A percentile compares a stretch with the other conserved stretches of the same genome.
Evolutionary conservation across 2,797 vertebrate genomes (phyloP).

Genomic region (Phrynocephalus vlangalii): DNA sequence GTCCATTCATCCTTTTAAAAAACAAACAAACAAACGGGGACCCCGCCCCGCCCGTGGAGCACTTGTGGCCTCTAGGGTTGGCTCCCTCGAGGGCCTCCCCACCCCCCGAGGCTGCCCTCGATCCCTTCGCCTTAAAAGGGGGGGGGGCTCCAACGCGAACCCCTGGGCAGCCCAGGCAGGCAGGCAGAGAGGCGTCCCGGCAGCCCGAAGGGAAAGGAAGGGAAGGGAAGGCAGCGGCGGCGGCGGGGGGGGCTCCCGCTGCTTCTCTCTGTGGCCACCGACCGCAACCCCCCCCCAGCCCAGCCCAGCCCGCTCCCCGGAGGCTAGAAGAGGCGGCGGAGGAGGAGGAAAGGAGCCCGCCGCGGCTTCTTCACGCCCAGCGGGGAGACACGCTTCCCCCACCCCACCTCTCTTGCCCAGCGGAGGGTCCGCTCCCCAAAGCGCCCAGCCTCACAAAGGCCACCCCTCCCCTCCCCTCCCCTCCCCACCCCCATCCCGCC

Average conservation of each 20-base stretch:
- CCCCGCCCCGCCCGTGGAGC: not conserved
- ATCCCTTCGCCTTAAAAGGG: too few species aligned
- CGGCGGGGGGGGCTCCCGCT: not conserved
- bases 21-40: not conserved
- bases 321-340: too few species aligned
- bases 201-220: not conserved
- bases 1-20: not conserved
- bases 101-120: too few species aligned
- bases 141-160: not conserved
- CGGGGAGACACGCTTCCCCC: too few species aligned
- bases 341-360: too few species aligned
- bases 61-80: not conserved
- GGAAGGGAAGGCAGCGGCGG: too few species aligned
- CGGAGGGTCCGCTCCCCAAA: not conserved
- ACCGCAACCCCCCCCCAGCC: fast-evolving
- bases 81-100: not conserved
- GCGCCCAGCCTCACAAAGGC: slow-evolving; percentile 19
- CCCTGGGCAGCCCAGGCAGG: too few species aligned
- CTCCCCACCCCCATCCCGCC: not conserved
- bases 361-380: too few species aligned
- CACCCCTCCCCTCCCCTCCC: not conserved
- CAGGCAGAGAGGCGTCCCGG: too few species aligned
- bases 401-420: too few species aligned
- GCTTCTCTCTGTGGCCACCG: too few species aligned
- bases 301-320: too few species aligned